phyloP scores from a whole-genome alignment of 2,888 invertebrate species.

The Orthosia gracilis region DNA sequence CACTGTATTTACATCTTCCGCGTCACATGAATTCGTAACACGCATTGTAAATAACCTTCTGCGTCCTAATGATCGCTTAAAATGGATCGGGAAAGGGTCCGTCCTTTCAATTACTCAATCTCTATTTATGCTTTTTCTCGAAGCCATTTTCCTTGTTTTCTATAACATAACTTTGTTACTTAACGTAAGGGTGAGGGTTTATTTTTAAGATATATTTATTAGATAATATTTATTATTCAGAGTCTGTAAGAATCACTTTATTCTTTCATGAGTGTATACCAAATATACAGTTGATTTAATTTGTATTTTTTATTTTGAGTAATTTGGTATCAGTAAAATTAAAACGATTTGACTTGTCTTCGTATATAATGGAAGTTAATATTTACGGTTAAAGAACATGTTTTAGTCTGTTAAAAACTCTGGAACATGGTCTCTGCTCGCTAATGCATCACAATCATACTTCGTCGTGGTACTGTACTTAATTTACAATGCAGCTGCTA shows the following conservation, averaged over 20 bases:
- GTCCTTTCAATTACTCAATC: too few relatives aligned
- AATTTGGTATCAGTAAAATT: background rate
- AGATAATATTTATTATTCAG: slow-evolving; percentile 4
- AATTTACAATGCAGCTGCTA: slow-evolving; percentile 10
- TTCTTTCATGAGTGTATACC: background rate
- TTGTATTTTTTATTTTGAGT: background rate
- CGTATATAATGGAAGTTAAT: background rate
- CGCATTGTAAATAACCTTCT: too few relatives aligned
- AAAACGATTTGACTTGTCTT: slow-evolving; percentile 1
- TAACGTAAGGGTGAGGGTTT: background rate
- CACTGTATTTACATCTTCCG: slow-evolving; percentile 12
- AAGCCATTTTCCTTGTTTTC: slow-evolving; percentile 22
- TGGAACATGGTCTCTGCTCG: background rate
- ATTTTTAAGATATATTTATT: slow-evolving; percentile 6
- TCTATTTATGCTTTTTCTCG: background rate
- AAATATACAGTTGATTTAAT: too few relatives aligned
- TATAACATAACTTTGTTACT: background rate
- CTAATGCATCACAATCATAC: slow-evolving; percentile 25
- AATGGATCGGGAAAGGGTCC: too few relatives aligned
- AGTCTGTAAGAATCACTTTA: slow-evolving; percentile 5
- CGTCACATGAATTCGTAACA: background rate
- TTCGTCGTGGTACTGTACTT: background rate
- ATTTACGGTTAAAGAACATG: too few relatives aligned
- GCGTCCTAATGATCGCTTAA: too few relatives aligned
- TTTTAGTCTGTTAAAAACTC: slow-evolving; percentile 2